Base-by-base conservation (phyloP, 2,113 vertebrate genomes). In the Antechinus stuartii region DNA sequence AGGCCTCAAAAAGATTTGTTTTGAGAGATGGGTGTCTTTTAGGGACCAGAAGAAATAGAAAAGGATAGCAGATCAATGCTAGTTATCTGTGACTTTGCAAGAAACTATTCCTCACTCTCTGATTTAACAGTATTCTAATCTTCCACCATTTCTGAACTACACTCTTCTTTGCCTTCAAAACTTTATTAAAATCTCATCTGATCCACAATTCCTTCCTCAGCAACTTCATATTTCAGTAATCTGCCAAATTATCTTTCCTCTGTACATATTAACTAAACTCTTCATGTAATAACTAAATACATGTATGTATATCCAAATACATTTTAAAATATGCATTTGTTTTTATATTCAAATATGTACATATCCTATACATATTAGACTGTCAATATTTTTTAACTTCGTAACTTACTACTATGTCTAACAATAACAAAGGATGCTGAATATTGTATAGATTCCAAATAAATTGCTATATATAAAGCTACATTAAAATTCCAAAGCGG, bases 371-470 rank as follows among this genome's bases (percentile, higher is more conserved):
- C 91, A 9, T 26, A 90, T 7, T 49, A 90, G 35, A 84, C 35
- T 30, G 90, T 54, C 52, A 92, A 30, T 57, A 93, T 93, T 89
- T 93, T 91, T 95, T 50, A 93, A 89, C 91, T 54, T 68, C 95
- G 42, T 52, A 93, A 94, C 92, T 91, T 68, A 91, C 90, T 90
- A 94, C 89, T 3, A 91, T 12, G 47, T 27, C 47, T 57, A 57
- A 10, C 56, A 57, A 57, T 11, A 57, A 57, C 9, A 57, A 57
- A 61, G 57, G 89, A 92, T 84, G 89, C 68, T 91, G 22, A 95
- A 89, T n/a, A 57, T 27, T 57, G 8, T 27, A 27, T 27, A 27
- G 27, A 90, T 49, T 56, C 30, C 49, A 90, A 7, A 42, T 24
- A 19, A 92, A 94, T 0, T 94, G 35, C 5, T 93, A 90, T 26